These are phyloP conservation scores for Eristalinus aeneus DNA, from an alignment of 2,888 invertebrate genomes.

Conservation along the genomic window DNA sequence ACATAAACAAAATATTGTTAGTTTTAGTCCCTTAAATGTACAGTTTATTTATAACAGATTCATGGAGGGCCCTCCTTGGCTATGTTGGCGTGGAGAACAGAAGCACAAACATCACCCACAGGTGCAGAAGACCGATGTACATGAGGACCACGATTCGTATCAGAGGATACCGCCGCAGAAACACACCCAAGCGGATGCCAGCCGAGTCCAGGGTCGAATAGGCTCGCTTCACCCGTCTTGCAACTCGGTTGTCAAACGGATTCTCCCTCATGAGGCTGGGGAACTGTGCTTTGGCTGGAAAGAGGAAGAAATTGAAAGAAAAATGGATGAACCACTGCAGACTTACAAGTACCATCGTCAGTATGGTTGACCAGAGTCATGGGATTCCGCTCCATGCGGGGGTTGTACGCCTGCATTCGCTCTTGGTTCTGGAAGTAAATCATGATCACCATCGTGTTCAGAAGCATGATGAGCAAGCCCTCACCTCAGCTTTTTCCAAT, in stretches of 20 bases:
- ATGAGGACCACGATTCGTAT: slow-evolving; percentile 90
- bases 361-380: slow-evolving; percentile 84
- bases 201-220: slow-evolving; percentile 89
- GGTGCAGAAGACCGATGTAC: slow-evolving; percentile 92
- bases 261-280: slow-evolving; percentile 88
- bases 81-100: slow-evolving; percentile 83
- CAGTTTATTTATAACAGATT: background rate
- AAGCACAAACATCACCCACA: slow-evolving; percentile 91
- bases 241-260: slow-evolving; percentile 88
- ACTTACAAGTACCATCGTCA: slow-evolving; percentile 83
- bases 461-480: slow-evolving; percentile 14
- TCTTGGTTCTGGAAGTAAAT: slow-evolving; percentile 81
- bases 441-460: no score
- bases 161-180: slow-evolving; percentile 90
- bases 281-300: slow-evolving; percentile 84
- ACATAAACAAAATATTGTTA: no score
- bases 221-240: slow-evolving; percentile 88
- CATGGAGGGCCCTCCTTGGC: slow-evolving; percentile 7
- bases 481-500: slow-evolving; percentile 89
- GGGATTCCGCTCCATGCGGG: slow-evolving; percentile 75
- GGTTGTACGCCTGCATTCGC: slow-evolving; percentile 82
- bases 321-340: background rate
- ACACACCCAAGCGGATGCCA: slow-evolving; percentile 89
- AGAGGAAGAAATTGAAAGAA: background rate
- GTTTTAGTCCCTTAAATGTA: background rate